Evolutionary conservation across 2,113 vertebrate species (phyloP).

Genomic region (Carassius auratus): DNA sequence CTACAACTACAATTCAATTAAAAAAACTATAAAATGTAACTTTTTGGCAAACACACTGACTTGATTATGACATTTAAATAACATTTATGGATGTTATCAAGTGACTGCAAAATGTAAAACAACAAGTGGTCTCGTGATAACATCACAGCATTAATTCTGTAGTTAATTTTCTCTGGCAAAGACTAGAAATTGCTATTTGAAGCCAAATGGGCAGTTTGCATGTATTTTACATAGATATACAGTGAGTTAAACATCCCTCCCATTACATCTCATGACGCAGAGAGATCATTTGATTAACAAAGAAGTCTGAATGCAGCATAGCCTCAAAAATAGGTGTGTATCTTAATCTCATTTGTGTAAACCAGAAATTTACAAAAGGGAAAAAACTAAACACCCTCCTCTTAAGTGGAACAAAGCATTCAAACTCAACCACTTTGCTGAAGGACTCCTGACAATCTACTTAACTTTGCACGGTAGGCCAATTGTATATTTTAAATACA

Average conservation of each 20-base stretch:
- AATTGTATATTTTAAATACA: not conserved
- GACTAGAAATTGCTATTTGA: not conserved
- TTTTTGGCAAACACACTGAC: not conserved
- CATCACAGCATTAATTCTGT: not conserved
- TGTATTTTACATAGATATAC: conserved; percentile 38
- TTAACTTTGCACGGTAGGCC: conserved; percentile 6
- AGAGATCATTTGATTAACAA: conserved; percentile 47
- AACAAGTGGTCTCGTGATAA: not conserved
- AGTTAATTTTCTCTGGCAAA: not conserved
- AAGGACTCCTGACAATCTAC: not conserved
- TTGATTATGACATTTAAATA: not conserved
- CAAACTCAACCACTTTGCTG: not conserved
- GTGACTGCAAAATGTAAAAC: not conserved
- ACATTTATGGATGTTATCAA: not conserved
- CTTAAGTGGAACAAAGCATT: not conserved
- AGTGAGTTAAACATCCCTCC: conserved; percentile 14
- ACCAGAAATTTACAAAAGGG: not conserved
- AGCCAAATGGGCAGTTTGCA: conserved; percentile 3
- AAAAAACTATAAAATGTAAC: not conserved
- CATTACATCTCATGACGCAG: not conserved
- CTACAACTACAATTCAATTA: not conserved
- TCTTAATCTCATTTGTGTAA: not conserved
- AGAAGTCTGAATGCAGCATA: conserved; percentile 59
- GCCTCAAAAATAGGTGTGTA: conserved; percentile 25
- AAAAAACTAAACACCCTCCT: not conserved